A percentile compares a stretch with the other conserved stretches of the same genome.
Conservation (phyloP, 1,140 invertebrate genomes). For the Bombus superbus region DNA sequence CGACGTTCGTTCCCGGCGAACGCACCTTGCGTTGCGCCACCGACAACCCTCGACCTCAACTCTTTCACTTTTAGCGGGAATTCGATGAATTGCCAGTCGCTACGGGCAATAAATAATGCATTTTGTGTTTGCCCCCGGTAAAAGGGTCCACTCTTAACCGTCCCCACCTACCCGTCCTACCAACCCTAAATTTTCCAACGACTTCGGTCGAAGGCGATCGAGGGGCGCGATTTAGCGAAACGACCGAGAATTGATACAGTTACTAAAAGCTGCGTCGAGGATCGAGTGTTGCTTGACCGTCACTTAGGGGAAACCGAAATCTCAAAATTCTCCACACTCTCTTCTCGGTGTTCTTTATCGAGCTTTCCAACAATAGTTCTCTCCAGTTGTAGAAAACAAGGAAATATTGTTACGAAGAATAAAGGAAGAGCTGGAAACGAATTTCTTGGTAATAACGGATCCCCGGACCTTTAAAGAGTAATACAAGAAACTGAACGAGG, state of each 20-base stretch:
- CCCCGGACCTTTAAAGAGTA: slow-evolving; percentile 44
- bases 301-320: neutral
- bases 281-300: slow-evolving; percentile 29
- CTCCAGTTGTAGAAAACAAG: slow-evolving; percentile 36
- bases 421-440: slow-evolving; percentile 61
- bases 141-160: slow-evolving; percentile 72
- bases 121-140: slow-evolving; percentile 77
- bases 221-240: slow-evolving; percentile 50
- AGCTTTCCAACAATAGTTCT: neutral
- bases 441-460: slow-evolving; percentile 56
- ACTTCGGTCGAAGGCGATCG: slow-evolving; percentile 61
- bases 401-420: slow-evolving; percentile 54
- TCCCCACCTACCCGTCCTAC: slow-evolving; percentile 20
- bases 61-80: slow-evolving; percentile 75
- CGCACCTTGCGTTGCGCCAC: slow-evolving; percentile 68
- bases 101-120: slow-evolving; percentile 77
- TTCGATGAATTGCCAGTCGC: slow-evolving; percentile 75
- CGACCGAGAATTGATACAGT: slow-evolving; percentile 52
- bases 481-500: slow-evolving; percentile 55
- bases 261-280: neutral
- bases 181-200: slow-evolving; percentile 72
- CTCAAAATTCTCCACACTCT: too few relatives aligned
- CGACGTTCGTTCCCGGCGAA: slow-evolving; percentile 44
- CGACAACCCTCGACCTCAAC: slow-evolving; percentile 70
- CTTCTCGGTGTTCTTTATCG: neutral